phyloP scores from a whole-genome alignment of 2,113 vertebrate species.

The Psilopogon haemacephalus region DNA sequence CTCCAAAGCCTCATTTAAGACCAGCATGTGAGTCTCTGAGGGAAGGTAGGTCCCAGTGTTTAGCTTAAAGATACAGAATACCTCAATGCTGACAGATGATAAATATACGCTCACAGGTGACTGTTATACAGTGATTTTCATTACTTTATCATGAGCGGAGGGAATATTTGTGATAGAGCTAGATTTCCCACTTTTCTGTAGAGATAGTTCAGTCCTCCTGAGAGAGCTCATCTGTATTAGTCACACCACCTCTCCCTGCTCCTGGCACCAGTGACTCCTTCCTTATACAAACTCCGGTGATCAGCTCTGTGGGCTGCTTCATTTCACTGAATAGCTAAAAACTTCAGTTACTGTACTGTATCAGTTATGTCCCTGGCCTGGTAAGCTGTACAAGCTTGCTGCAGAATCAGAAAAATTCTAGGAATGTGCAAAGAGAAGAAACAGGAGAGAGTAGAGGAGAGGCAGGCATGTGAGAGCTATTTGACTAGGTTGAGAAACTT shows the following conservation, averaged over 20 bases:
- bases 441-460: neutral
- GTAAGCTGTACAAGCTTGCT: neutral
- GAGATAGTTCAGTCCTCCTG: neutral
- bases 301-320: accelerated
- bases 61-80: neutral
- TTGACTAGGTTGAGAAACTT: neutral
- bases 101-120: neutral
- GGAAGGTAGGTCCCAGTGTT: neutral
- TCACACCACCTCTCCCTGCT: neutral
- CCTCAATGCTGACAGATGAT: neutral
- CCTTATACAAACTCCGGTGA: accelerated
- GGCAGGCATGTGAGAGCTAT: too few relatives aligned
- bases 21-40: neutral
- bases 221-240: accelerated
- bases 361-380: accelerated
- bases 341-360: accelerated
- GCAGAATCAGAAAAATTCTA: neutral
- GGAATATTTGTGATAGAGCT: neutral
- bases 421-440: neutral
- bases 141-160: neutral
- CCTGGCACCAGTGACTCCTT: accelerated
- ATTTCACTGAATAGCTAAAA: accelerated
- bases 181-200: neutral
- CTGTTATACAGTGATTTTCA: neutral
- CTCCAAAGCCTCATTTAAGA: neutral